Conservation (phyloP, 2,113 vertebrate genomes). For the Pavo muticus region DNA sequence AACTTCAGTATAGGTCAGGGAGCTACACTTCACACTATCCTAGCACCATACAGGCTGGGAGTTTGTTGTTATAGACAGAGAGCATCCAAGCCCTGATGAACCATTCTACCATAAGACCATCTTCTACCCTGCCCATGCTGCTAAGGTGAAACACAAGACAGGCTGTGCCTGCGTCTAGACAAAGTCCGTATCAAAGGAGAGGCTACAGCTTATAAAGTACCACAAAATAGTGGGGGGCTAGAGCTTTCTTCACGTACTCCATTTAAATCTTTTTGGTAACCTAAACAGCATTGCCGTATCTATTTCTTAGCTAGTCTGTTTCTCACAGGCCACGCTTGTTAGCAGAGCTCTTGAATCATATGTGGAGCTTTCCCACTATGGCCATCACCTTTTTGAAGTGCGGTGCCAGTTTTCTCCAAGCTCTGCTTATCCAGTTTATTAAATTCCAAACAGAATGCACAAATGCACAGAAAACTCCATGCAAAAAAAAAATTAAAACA, state of each 20-base stretch:
- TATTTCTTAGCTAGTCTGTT: neutral
- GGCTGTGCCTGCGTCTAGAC: neutral
- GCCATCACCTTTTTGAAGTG: neutral
- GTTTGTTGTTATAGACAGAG: neutral
- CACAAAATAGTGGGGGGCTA: neutral
- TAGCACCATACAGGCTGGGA: neutral
- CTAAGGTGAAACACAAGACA: neutral
- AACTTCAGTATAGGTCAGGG: neutral
- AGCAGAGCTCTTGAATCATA: neutral
- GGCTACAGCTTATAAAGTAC: neutral
- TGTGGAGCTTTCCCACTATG: neutral
- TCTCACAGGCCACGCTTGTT: rapidly evolving
- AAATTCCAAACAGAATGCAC: neutral
- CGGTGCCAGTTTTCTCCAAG: neutral
- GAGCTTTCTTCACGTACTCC: neutral
- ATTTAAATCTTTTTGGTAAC: neutral
- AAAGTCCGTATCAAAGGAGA: neutral
- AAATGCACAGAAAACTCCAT: neutral
- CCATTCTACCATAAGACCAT: neutral
- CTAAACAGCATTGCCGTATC: neutral
- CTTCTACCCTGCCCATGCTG: neutral
- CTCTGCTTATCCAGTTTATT: neutral
- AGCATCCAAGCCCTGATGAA: rapidly evolving
- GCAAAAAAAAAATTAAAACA: neutral
- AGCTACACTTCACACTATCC: neutral